Base-by-base conservation (phyloP, 2,113 vertebrate species). In the Otus sunia region DNA sequence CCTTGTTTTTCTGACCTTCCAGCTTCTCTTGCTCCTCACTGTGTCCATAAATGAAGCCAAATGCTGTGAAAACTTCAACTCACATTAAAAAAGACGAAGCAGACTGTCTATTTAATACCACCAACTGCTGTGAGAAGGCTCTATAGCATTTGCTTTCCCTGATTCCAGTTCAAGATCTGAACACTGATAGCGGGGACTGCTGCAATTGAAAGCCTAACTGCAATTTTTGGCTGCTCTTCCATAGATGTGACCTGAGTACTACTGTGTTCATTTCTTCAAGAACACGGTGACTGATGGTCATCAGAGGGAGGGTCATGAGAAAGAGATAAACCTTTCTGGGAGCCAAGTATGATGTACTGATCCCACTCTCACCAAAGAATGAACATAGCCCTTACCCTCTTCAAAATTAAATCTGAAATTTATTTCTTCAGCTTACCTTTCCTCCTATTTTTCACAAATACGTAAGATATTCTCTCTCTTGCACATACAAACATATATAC, bases 31-130 rank as follows among this genome's bases (percentile, higher is more conserved):
- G 50, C 64, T 92, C 41, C 55, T 82, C 36, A 19, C 37, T 36
- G 21, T 12, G 62, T 20, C 39, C 60, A 73, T 27, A 72, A 74
- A 75, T 26, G 29, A 80, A 32, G 21, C n/a, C 85, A 91, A 86
- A 80, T 3, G 29, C 62, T 36, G 14, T 3, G 26, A 71, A 64
- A 6, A 19, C n/a, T 92, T 55, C 79, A 84, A 22, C 26, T 62
- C 56, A 11, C 0, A 0, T 26, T 21, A 69, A 83, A 34, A 53
- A 39, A n/a, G 26, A 8, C 1, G 2, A 56, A 74, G 56, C 34
- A 66, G 37, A 30, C 12, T 4, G 2, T 15, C 52, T 45, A 43
- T 32, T 75, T 17, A 78, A 72, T 9, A n/a, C 1, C 3, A 13
- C 17, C 79, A 92, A 50, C 60, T 83, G 52, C 83, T 91, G 25